Base-by-base conservation (phyloP, 2,888 invertebrate genomes). In the Cephus sareptanus region DNA sequence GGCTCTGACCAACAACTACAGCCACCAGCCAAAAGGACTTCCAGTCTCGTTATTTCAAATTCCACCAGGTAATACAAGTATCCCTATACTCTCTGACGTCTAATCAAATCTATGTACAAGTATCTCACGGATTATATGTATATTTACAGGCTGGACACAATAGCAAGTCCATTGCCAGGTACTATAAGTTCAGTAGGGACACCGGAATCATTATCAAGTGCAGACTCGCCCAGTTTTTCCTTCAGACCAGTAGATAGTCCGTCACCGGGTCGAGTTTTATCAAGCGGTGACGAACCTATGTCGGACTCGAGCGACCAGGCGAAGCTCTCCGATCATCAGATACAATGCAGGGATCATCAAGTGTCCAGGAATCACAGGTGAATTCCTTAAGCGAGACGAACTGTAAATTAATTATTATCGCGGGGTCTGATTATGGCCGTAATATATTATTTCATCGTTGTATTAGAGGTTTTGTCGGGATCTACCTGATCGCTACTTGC, bases 151-250 rank as follows among this genome's bases (percentile, higher is more conserved):
- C 82, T 88, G 79, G 91, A 91, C 76, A 82, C 86, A 79, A 87
- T 89, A 83, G 91, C 92, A 70, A 93, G 92, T 86, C 92, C 93
- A 13, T 87, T 93, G 77, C 92, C 93, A 77, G 93, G 93, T 75
- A 93, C 93, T 3, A 89, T 93, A 75, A 93, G 93, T 86, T 94
- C 94, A 1, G 93, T 93, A 4, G 94, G 94, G 68, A 94, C 94
- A 2, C 94, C 94, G 1, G 94, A 94, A 87, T 94, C 94, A 34
- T 87, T 94, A 73, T 94, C 94, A 33, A 94, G 94, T 84, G 93
- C 93, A 1, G 94, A 94, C 88, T 94, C 94, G 4, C 94, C 94
- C 12, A 92, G 93, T 79, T 94, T 94, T 86, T 92, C 92, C 76
- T 94, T 93, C 89, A 91, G 92, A 81, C 91, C 92, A 80, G 93